phyloP scores from a whole-genome alignment of 2,888 invertebrate species.

The Amphipoea lucens region DNA sequence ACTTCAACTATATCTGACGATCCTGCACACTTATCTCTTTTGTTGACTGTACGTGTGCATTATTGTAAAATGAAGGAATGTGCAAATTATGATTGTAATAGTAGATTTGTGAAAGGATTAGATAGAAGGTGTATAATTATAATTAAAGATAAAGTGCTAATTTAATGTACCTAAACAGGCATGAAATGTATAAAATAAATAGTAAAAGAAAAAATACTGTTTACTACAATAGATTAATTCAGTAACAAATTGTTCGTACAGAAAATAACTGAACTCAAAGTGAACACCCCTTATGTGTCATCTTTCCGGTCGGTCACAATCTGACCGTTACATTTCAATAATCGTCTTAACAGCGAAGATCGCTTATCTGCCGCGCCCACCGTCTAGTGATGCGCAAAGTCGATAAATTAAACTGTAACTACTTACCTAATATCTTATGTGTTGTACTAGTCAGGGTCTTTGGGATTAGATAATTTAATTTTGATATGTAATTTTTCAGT shows the following conservation, averaged over 20 bases:
- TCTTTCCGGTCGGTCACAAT: conserved; percentile 89
- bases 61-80: neutral
- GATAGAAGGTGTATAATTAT: neutral
- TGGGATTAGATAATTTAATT: conserved; percentile 8
- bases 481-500: neutral
- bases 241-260: neutral
- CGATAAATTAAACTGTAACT: conserved; percentile 52
- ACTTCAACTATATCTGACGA: no score
- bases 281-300: conserved; percentile 75
- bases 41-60: neutral
- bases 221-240: neutral
- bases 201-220: neutral
- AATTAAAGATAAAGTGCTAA: neutral
- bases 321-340: conserved; percentile 91
- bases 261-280: conserved; percentile 4
- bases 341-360: conserved; percentile 90
- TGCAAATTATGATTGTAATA: neutral
- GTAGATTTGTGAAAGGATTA: neutral
- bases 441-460: conserved; percentile 31
- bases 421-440: conserved; percentile 15
- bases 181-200: neutral
- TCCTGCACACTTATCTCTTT: no score
- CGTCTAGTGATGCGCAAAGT: conserved; percentile 76
- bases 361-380: conserved; percentile 88
- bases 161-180: neutral